These are phyloP conservation scores for Drosophila ustulata DNA, from an alignment of 2,888 invertebrate species.

Conservation along the genomic window DNA sequence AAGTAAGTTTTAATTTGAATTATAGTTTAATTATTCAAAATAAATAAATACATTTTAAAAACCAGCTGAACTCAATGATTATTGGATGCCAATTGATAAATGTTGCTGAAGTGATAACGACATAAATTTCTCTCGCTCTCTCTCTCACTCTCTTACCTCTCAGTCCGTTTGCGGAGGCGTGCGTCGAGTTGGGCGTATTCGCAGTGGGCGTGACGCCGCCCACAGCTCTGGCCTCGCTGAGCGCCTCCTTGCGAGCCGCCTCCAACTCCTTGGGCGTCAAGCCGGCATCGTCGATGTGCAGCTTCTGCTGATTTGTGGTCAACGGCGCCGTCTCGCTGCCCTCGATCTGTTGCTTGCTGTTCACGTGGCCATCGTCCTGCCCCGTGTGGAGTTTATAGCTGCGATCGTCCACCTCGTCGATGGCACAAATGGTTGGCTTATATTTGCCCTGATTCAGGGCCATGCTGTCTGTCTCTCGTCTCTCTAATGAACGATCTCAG, in stretches of 20 bases:
- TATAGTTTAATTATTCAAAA: too few species aligned
- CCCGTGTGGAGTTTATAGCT: slow-evolving; percentile 73
- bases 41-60: too few species aligned
- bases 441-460: slow-evolving; percentile 81
- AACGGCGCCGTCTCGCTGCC: slow-evolving; percentile 83
- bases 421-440: slow-evolving; percentile 80
- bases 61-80: neutral
- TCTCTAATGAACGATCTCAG: slow-evolving; percentile 8
- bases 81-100: neutral
- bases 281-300: slow-evolving; percentile 78
- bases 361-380: slow-evolving; percentile 59
- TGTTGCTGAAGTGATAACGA: slow-evolving; percentile 6
- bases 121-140: neutral
- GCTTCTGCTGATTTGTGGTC: slow-evolving; percentile 82
- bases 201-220: slow-evolving; percentile 61
- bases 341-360: slow-evolving; percentile 78
- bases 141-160: slow-evolving; percentile 62
- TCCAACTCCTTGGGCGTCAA: slow-evolving; percentile 76
- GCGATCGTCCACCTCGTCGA: slow-evolving; percentile 82
- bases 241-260: slow-evolving; percentile 63
- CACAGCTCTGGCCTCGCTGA: slow-evolving; percentile 42
- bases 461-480: slow-evolving; percentile 48
- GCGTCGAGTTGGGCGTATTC: slow-evolving; percentile 69
- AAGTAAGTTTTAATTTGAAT: too few species aligned
- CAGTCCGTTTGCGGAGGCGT: slow-evolving; percentile 78